Conservation (phyloP, 1,140 invertebrate species). For the Drosophila arawakana region DNA sequence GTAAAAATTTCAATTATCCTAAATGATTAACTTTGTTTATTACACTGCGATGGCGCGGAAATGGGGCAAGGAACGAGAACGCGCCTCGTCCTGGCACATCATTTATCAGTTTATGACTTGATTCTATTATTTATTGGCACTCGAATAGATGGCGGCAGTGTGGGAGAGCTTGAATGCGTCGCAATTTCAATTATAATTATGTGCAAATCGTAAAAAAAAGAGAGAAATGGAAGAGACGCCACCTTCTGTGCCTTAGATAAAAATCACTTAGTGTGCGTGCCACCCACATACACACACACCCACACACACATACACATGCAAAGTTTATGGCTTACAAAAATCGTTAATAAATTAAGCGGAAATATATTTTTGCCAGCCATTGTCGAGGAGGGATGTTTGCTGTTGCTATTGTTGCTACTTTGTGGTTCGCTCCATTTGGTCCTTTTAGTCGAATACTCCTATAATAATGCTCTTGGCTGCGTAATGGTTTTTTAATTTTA, state of each 20-base stretch:
- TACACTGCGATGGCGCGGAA: slow-evolving; percentile 34
- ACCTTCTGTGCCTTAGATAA: slow-evolving; percentile 59
- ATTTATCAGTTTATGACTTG: slow-evolving; percentile 83
- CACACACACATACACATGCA: slow-evolving; percentile 37
- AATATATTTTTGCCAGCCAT: slow-evolving; percentile 69
- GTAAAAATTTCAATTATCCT: slow-evolving; percentile 84
- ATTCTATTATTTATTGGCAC: slow-evolving; percentile 84
- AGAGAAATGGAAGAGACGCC: slow-evolving; percentile 13
- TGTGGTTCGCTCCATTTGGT: slow-evolving; percentile 59
- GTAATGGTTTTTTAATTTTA: slow-evolving; percentile 83
- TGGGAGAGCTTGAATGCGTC: slow-evolving; percentile 46
- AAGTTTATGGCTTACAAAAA: slow-evolving; percentile 81
- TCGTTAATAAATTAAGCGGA: slow-evolving; percentile 84
- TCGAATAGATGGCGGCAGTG: slow-evolving; percentile 39
- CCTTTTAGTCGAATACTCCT: slow-evolving; percentile 49
- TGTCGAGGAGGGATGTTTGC: slow-evolving; percentile 26
- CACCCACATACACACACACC: slow-evolving; percentile 9
- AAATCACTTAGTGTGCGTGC: slow-evolving; percentile 71
- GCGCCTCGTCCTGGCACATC: slow-evolving; percentile 55
- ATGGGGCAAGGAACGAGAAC: slow-evolving; percentile 1
- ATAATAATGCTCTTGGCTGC: slow-evolving; percentile 50
- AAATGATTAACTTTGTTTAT: slow-evolving; percentile 84
- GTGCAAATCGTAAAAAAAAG: slow-evolving; percentile 83
- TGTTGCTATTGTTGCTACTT: background rate
- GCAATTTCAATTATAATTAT: slow-evolving; percentile 84